Evolutionary conservation across 2,888 invertebrate genomes (phyloP).

Genomic region (Agrotis puta): DNA sequence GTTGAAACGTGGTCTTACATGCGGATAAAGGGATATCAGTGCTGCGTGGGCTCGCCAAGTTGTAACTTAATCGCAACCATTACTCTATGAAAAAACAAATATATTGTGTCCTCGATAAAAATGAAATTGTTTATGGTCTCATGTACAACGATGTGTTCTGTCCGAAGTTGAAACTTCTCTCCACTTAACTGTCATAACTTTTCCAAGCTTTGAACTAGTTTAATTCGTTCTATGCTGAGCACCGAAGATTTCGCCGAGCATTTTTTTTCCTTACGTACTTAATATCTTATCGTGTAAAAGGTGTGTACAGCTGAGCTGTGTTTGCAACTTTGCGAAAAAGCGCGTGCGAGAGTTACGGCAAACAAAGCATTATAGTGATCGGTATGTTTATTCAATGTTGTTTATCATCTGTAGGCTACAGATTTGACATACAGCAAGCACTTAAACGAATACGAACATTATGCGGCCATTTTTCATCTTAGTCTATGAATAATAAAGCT

Average conservation of each 20-base stretch:
- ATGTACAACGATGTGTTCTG: not conserved
- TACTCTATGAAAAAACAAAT: conserved; percentile 4
- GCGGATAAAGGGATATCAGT: not conserved
- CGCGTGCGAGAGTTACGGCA: conserved; percentile 17
- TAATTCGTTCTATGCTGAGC: not conserved
- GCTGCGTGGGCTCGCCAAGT: not conserved
- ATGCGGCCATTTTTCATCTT: not conserved
- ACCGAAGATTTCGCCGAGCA: not conserved
- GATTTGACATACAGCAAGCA: not conserved
- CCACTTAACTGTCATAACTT: not conserved
- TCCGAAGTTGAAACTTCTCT: not conserved
- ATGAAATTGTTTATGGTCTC: not conserved
- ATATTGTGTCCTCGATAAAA: not conserved
- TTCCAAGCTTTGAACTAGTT: conserved; percentile 5
- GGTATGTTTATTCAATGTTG: not conserved
- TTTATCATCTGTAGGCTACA: not conserved
- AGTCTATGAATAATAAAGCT: too few species aligned
- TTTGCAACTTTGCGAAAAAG: conserved; percentile 3
- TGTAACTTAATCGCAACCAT: not conserved
- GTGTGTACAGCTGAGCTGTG: not conserved
- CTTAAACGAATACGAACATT: not conserved
- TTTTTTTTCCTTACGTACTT: too few species aligned
- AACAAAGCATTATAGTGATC: not conserved
- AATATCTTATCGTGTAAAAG: too few species aligned
- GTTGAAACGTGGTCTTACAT: conserved; percentile 8